Base-by-base conservation (phyloP, 2,888 invertebrate genomes). In the Stegana nigrithorax region DNA sequence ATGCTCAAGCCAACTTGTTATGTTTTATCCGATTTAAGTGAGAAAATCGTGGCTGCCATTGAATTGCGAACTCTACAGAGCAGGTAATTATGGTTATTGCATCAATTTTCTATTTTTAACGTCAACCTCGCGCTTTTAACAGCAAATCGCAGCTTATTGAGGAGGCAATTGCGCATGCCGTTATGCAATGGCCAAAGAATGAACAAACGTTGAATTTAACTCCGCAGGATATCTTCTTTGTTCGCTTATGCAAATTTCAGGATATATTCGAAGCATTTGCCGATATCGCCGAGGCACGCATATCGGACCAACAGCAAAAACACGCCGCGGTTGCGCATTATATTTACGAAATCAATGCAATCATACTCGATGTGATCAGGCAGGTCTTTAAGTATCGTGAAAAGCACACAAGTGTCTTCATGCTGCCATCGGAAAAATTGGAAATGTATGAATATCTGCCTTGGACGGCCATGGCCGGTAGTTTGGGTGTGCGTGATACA, bases 31-130 rank as follows among this genome's bases (percentile, higher is more conserved):
- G 92, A 91, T 83, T 90, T 93, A 75, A 90, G 91, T 5, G 96
- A 96, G 85, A 93, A 93, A 84, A 88, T 95, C 63, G 88, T 91
- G 12, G 92, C 92, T 1, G 93, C 93, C 0, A 87, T 90, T 17
- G 88, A 92, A 0, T 86, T 96, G 69, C 89, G 92, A 69, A 88
- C 88, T 57, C 86, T 91, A 60, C 93, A 88, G 84, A 77, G 72
- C 55, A 80, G 72, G 81, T 80, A 69, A 59, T 68, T 53, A 32
- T 1, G 4, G 8, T 8, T 19, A 12, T 12, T 14, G 14, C 23
- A 6, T 57, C 6, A 8, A 57, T 44, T 4, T 17, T 14, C 2
- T 32, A 12, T 39, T 51, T 21, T 60, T 42, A 1, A 7, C 19
- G 6, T 14, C 23, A 60, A 44, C 8, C 17, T 14, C 19, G 12